phyloP scores from a whole-genome alignment of 37 sponge, comb jelly and placozoan species.

The Hexactinellida sp. region DNA sequence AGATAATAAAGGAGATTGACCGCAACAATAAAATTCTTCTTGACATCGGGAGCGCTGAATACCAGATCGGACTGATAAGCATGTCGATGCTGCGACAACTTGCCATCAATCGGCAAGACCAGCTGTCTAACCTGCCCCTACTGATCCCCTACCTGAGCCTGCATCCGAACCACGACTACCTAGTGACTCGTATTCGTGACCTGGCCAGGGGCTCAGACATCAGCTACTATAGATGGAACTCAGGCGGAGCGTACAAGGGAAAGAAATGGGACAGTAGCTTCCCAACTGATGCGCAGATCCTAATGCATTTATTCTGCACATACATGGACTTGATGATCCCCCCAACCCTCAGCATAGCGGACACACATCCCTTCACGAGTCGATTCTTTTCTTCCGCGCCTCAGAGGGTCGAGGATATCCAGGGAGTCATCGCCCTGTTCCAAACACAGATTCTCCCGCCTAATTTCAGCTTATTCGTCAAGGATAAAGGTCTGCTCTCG shows the following conservation, averaged over 20 bases:
- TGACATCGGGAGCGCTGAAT: neutral
- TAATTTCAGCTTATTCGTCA: neutral
- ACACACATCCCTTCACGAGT: constrained; percentile 3
- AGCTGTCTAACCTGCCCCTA: neutral
- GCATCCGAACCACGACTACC: constrained; percentile 5
- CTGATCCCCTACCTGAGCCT: neutral
- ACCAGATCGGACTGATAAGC: neutral
- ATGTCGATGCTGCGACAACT: neutral
- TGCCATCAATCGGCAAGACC: neutral
- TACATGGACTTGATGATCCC: neutral
- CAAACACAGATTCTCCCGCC: neutral
- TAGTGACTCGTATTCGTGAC: neutral
- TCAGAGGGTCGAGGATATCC: neutral
- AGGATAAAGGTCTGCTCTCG: neutral
- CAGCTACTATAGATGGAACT: neutral
- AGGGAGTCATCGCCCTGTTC: neutral
- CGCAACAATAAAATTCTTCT: neutral
- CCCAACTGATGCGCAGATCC: neutral
- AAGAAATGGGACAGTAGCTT: constrained; percentile 16
- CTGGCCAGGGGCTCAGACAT: neutral
- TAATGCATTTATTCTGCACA: neutral
- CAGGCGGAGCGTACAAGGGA: neutral
- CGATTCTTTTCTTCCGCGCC: neutral
- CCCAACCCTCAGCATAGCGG: neutral
- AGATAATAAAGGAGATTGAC: neutral